phyloP scores from a whole-genome alignment of 2,797 vertebrate species.

The Heteromormyrus szaboi region DNA sequence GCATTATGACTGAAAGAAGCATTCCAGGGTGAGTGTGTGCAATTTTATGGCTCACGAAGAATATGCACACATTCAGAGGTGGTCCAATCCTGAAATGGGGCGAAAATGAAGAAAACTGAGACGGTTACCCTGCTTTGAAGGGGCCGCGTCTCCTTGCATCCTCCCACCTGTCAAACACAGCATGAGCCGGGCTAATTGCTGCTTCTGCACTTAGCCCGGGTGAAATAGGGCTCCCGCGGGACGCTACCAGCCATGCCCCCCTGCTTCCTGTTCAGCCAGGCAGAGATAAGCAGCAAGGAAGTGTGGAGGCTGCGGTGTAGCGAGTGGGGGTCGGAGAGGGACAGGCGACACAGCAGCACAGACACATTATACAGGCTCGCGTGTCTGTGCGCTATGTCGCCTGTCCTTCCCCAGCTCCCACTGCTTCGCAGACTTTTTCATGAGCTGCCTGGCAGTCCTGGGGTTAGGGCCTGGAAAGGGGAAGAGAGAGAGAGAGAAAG shows the following conservation, averaged over 20 bases:
- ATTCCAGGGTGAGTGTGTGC: not conserved
- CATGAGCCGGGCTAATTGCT: conserved; percentile 19
- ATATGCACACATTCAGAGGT: not conserved
- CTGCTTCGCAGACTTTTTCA: conserved; percentile 21
- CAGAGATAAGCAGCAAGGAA: conserved; percentile 31
- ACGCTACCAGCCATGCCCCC: conserved; percentile 26
- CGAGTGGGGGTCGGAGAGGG: not conserved
- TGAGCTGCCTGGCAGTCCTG: not conserved
- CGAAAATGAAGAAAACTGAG: conserved; percentile 12
- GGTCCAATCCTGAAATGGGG: conserved; percentile 16
- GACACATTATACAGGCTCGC: not conserved
- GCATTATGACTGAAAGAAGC: conserved; percentile 12
- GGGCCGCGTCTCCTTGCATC: conserved; percentile 15
- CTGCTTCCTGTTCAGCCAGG: conserved; percentile 26
- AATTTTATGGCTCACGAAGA: not conserved
- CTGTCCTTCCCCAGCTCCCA: not conserved
- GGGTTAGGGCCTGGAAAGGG: conserved; percentile 10
- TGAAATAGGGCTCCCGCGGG: conserved; percentile 23
- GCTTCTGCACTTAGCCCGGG: conserved; percentile 16
- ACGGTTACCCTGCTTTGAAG: conserved; percentile 29
- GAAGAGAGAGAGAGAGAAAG: not conserved
- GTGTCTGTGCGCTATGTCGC: not conserved
- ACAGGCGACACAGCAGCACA: conserved; percentile 11
- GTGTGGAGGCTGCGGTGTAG: conserved; percentile 13
- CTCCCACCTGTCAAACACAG: conserved; percentile 16